A percentile compares a stretch with the other conserved stretches of the same genome.
phyloP scores from a whole-genome alignment of 2,888 invertebrate genomes.

The Drosophila multiciliata region DNA sequence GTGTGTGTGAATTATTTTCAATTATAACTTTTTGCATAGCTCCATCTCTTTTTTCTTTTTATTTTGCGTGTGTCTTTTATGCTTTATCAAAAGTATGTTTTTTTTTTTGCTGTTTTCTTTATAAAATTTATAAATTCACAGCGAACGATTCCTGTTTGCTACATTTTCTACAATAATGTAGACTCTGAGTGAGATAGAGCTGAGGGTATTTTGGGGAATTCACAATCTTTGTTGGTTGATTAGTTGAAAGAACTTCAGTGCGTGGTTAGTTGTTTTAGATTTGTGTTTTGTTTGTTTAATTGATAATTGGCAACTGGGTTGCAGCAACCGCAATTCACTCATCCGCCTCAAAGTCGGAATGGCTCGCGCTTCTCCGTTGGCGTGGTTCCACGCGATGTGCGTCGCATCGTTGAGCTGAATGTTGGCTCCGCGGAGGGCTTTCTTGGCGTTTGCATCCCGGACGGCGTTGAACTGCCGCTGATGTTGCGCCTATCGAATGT shows the following conservation, averaged over 20 bases:
- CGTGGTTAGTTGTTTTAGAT: conserved; percentile 57
- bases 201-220: conserved; percentile 23
- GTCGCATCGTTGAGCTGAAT: conserved; percentile 81
- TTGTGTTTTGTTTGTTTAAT: conserved; percentile 34
- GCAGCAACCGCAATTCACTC: conserved; percentile 9
- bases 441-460: conserved; percentile 85
- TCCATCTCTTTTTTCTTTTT: conserved; percentile 13
- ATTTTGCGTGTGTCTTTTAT: conserved; percentile 46
- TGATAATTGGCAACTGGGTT: conserved; percentile 60
- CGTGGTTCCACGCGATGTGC: conserved; percentile 84
- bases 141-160: conserved; percentile 35
- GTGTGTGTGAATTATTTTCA: conserved; percentile 37
- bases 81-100: conserved; percentile 39
- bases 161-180: conserved; percentile 49
- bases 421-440: conserved; percentile 84
- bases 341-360: conserved; percentile 88
- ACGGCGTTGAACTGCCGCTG: conserved; percentile 85
- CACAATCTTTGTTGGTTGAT: conserved; percentile 53
- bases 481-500: conserved; percentile 80
- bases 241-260: conserved; percentile 75
- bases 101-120: conserved; percentile 4
- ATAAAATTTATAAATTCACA: conserved; percentile 28
- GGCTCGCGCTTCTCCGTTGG: conserved; percentile 88
- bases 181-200: conserved; percentile 16
- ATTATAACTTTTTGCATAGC: conserved; percentile 38